Percentiles rank a stretch among this genome's conserved stretches.
phyloP scores from a whole-genome alignment of 2,888 invertebrate genomes.

The Nomada goodeniana region DNA sequence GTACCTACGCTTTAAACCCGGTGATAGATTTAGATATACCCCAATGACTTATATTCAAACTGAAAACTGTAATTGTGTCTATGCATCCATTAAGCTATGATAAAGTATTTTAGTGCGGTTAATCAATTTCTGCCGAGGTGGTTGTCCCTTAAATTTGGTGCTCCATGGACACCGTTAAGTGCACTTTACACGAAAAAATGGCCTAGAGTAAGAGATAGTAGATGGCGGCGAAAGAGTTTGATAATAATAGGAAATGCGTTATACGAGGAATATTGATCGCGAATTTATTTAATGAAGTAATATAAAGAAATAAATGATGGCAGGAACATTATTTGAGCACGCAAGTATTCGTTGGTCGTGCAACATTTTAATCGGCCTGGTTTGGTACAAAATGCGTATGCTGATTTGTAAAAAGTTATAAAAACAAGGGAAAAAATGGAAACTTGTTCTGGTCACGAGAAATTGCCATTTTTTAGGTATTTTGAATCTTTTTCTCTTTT shows the following conservation, averaged over 20 bases:
- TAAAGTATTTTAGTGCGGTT: slow-evolving; percentile 76
- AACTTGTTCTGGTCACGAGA: slow-evolving; percentile 84
- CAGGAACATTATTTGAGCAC: slow-evolving; percentile 81
- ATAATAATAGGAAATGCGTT: slow-evolving; percentile 78
- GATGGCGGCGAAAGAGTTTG: slow-evolving; percentile 75
- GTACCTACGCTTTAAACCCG: slow-evolving; percentile 78
- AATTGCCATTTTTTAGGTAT: slow-evolving; percentile 83
- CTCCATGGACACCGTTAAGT: slow-evolving; percentile 83
- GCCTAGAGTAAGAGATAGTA: slow-evolving; percentile 81
- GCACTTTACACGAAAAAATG: slow-evolving; percentile 83
- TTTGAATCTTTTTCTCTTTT: slow-evolving; percentile 73
- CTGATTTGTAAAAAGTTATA: slow-evolving; percentile 82
- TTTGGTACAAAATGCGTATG: slow-evolving; percentile 83
- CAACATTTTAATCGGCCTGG: slow-evolving; percentile 83
- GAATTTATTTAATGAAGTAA: slow-evolving; percentile 82
- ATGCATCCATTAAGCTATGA: slow-evolving; percentile 63
- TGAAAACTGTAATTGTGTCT: slow-evolving; percentile 65
- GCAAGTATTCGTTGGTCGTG: slow-evolving; percentile 73
- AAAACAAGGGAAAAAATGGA: slow-evolving; percentile 74
- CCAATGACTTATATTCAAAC: slow-evolving; percentile 69
- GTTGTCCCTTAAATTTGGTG: slow-evolving; percentile 82
- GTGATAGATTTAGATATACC: slow-evolving; percentile 79
- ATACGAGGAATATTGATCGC: slow-evolving; percentile 80
- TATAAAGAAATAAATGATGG: slow-evolving; percentile 81
- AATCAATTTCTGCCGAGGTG: slow-evolving; percentile 83